Percentiles rank a stretch among this genome's conserved stretches.
phyloP scores from a whole-genome alignment of 2,113 vertebrate species.

The Hirundichthys speculiger region DNA sequence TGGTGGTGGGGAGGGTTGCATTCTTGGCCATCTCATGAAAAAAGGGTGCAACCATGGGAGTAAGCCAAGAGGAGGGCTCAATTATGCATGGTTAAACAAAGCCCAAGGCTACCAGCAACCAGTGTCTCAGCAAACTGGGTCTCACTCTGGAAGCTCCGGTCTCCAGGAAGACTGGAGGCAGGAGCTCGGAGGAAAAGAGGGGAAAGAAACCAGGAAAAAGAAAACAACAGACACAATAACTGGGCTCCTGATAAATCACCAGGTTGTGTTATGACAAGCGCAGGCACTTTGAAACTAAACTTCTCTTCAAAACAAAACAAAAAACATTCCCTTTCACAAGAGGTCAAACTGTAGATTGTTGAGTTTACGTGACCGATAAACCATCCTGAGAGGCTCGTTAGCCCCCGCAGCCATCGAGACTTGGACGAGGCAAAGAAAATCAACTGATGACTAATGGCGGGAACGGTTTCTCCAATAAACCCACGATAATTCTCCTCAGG shows the following conservation, averaged over 20 bases:
- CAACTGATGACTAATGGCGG: slow-evolving; percentile 22
- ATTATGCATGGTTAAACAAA: slow-evolving; percentile 83
- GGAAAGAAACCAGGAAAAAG: slow-evolving; percentile 23
- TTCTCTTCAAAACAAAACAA: slow-evolving; percentile 55
- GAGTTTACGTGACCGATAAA: slow-evolving; percentile 70
- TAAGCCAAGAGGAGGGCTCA: slow-evolving; percentile 83
- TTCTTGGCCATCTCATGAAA: slow-evolving; percentile 87
- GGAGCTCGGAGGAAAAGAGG: background rate
- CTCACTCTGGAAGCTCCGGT: slow-evolving; percentile 49
- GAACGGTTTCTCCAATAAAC: slow-evolving; percentile 38
- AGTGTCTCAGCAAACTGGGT: slow-evolving; percentile 70
- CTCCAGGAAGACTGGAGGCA: slow-evolving; percentile 39
- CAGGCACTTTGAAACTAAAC: slow-evolving; percentile 67
- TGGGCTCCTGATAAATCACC: slow-evolving; percentile 59
- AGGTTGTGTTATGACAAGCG: slow-evolving; percentile 72
- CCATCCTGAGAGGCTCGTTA: slow-evolving; percentile 49
- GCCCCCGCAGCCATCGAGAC: slow-evolving; percentile 18
- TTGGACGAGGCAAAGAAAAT: slow-evolving; percentile 6
- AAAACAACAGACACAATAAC: slow-evolving; percentile 46
- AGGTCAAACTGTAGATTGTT: slow-evolving; percentile 63
- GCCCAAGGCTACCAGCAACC: slow-evolving; percentile 77
- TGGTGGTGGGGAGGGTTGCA: slow-evolving; percentile 79
- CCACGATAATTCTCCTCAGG: slow-evolving; percentile 27
- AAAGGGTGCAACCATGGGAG: slow-evolving; percentile 86
- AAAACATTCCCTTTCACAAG: slow-evolving; percentile 74